A percentile compares a stretch with the other conserved stretches of the same genome.
phyloP scores from a whole-genome alignment of 92 coral and sea anemone species.

The Palythoa heliodiscus region DNA sequence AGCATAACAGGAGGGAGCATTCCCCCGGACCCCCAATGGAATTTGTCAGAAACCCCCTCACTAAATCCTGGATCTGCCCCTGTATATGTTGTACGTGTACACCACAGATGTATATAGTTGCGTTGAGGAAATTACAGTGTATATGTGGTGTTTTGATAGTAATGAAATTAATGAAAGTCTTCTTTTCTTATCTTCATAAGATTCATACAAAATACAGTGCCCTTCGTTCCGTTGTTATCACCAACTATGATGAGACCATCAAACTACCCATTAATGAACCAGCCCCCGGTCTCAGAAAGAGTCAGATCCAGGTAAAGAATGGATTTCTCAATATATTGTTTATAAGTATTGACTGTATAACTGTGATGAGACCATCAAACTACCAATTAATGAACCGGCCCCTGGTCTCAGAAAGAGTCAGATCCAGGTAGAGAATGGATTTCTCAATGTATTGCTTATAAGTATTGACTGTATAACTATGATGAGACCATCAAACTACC shows the following conservation, averaged over 20 bases:
- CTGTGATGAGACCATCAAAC: constrained; percentile 10
- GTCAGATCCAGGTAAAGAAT: constrained; percentile 83
- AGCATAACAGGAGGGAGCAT: too few relatives aligned
- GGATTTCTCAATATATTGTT: neutral
- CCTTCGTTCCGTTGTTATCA: constrained; percentile 87
- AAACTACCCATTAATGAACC: constrained; percentile 71
- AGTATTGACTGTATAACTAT: too few relatives aligned
- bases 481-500: neutral
- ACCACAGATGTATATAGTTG: too few relatives aligned
- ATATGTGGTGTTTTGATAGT: too few relatives aligned
- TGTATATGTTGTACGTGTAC: too few relatives aligned
- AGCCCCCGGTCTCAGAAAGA: constrained; percentile 74
- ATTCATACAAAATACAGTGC: constrained; percentile 88
- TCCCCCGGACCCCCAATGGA: too few relatives aligned
- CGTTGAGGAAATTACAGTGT: too few relatives aligned
- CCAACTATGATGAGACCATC: constrained; percentile 81
- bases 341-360: too few relatives aligned
- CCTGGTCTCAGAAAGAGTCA: constrained; percentile 79
- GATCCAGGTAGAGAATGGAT: constrained; percentile 64
- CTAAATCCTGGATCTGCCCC: too few relatives aligned
- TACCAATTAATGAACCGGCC: constrained; percentile 85
- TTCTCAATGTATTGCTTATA: neutral
- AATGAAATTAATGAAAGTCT: too few relatives aligned
- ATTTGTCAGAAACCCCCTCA: too few relatives aligned
- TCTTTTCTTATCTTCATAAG: constrained; percentile 34